Percentiles rank a stretch among this genome's conserved stretches.
These are phyloP conservation scores for Mystacornis crossleyi DNA, from an alignment of 2,113 vertebrate genomes.

Conservation along the genomic window DNA sequence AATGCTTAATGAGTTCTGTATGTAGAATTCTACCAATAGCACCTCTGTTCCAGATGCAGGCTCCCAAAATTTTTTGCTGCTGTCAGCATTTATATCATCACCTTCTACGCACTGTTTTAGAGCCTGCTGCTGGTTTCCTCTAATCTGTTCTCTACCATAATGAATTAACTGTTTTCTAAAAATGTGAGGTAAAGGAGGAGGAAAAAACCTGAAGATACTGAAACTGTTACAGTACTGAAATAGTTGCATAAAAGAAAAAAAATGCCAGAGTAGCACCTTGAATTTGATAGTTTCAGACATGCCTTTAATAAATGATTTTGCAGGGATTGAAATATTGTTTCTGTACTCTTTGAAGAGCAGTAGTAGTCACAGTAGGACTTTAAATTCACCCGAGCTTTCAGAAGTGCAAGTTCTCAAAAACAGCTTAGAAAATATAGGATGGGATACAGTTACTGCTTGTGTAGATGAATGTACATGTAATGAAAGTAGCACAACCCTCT, in stretches of 20 bases:
- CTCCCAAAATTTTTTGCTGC: background rate
- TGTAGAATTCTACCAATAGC: background rate
- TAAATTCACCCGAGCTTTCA: background rate
- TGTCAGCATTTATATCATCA: background rate
- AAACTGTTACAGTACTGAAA: background rate
- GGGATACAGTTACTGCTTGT: background rate
- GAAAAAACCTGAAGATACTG: background rate
- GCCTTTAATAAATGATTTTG: background rate
- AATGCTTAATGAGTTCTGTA: rapidly evolving
- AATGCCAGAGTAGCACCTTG: background rate
- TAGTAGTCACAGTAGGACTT: background rate
- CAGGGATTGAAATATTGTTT: background rate
- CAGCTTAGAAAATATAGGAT: background rate
- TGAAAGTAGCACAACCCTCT: background rate
- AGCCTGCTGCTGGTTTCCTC: background rate
- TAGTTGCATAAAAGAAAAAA: background rate
- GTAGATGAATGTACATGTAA: background rate
- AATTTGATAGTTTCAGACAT: background rate
- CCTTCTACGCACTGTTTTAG: background rate
- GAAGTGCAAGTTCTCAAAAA: background rate
- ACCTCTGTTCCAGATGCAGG: background rate
- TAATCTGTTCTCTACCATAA: background rate
- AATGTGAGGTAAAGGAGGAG: background rate
- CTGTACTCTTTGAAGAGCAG: background rate
- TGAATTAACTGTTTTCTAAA: background rate